These are phyloP conservation scores for Gobius niger DNA, from an alignment of 2,113 vertebrate genomes.

Conservation along the genomic window DNA sequence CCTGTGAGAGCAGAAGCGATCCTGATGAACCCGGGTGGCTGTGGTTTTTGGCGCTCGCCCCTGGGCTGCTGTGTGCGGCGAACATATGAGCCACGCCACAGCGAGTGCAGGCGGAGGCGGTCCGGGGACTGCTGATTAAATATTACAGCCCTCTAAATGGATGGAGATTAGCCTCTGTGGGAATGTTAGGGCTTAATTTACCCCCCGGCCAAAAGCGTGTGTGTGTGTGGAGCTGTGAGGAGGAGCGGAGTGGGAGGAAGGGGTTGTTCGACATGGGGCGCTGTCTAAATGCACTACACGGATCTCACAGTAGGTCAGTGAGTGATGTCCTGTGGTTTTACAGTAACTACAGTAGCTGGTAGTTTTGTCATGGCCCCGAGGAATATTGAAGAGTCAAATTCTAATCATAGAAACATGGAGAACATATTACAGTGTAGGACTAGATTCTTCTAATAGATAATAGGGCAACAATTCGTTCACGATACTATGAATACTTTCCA, in stretches of 20 bases:
- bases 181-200: slow-evolving; percentile 72
- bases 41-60: slow-evolving; percentile 71
- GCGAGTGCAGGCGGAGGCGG: slow-evolving; percentile 56
- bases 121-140: slow-evolving; percentile 73
- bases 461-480: too few species aligned
- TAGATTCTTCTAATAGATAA: too few species aligned
- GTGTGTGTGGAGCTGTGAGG: slow-evolving; percentile 30
- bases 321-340: slow-evolving; percentile 42
- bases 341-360: not conserved
- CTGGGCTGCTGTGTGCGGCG: slow-evolving; percentile 63
- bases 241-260: slow-evolving; percentile 14
- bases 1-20: slow-evolving; percentile 2
- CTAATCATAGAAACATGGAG: not conserved
- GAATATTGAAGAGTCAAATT: slow-evolving; percentile 1
- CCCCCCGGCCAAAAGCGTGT: slow-evolving; percentile 58
- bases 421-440: not conserved
- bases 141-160: slow-evolving; percentile 77
- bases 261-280: slow-evolving; percentile 35
- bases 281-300: slow-evolving; percentile 41
- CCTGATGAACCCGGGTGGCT: slow-evolving; percentile 42
- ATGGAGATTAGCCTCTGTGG: slow-evolving; percentile 77
- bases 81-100: slow-evolving; percentile 69
- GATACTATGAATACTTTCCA: too few species aligned
- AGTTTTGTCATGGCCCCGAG: not conserved
- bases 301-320: slow-evolving; percentile 39